These are phyloP conservation scores for Oscheius sp. DNA, from an alignment of 2,888 invertebrate genomes.

Conservation along the genomic window DNA sequence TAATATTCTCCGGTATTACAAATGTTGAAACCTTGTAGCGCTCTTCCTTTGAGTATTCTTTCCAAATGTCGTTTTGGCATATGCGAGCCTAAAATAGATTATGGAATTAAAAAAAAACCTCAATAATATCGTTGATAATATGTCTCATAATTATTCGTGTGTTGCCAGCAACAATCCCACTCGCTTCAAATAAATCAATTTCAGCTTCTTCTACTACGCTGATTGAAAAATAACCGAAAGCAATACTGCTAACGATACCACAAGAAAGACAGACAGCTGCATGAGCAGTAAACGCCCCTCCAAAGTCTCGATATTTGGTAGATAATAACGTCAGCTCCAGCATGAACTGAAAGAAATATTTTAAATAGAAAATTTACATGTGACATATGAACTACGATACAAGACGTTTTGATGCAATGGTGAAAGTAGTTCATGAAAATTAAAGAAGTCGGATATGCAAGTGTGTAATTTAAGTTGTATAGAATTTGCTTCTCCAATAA, in stretches of 20 bases:
- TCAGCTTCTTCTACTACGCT: not conserved
- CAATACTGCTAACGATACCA: not conserved
- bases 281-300: conserved; percentile 27
- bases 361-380: conserved; percentile 5
- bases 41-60: too few relatives aligned
- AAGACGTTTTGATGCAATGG: not conserved
- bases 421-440: conserved; percentile 31
- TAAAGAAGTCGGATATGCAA: conserved; percentile 16
- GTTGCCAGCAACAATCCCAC: not conserved
- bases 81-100: too few relatives aligned
- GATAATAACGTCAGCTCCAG: conserved; percentile 20
- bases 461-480: not conserved
- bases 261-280: conserved; percentile 19
- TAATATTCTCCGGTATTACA: too few relatives aligned
- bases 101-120: too few relatives aligned
- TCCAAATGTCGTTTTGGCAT: too few relatives aligned
- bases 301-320: conserved; percentile 18
- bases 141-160: conserved; percentile 11
- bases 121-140: not conserved
- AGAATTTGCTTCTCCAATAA: conserved; percentile 1
- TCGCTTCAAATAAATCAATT: not conserved
- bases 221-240: not conserved
- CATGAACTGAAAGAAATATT: not conserved
- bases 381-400: conserved; percentile 1
- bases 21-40: too few relatives aligned